Base-by-base conservation (phyloP, 1,140 invertebrate genomes). In the Apis laboriosa region DNA sequence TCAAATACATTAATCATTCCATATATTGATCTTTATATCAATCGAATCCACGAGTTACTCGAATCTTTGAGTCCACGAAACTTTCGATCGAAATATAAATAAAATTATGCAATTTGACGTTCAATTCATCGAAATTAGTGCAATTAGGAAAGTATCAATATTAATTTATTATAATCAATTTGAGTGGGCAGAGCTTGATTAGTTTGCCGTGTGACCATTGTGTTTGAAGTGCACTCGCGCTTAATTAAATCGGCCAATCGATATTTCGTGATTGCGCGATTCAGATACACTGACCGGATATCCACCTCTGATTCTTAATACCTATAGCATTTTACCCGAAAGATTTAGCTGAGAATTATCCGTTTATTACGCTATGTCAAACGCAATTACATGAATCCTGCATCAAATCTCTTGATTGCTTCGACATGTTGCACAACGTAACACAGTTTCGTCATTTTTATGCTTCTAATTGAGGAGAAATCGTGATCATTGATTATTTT, bases 141-240 rank as follows among this genome's bases (percentile, higher is more conserved):
- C 15, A 82, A 68, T 82, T 82, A 82, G 74, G 80, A 77, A 77
- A 77, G 56, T 70, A 82, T 82, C 64, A 55, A 82, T 82, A 82
- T 82, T 82, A 82, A 82, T 82, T 82, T 77, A 82, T 82, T 77
- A 68, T 77, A 68, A 77, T 68, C 66, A 70, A 77, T 82, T 82
- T 70, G 61, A 82, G 77, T 70, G 74, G 73, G 61, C 64, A 77
- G 64, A 11, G 55, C 24, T 61, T 81, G 55, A 81, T 81, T 76
- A 77, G 80, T 77, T 77, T 77, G 64, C 64, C n/a, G 49, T 77
- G 43, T 51, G 13, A 3, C 49, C 13, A 56, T 60, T 82, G 64
- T 82, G 74, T 82, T 77, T 82, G 80, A 70, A 77, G 49, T 77
- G 64, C 53, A 66, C 56, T 77, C 80, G 63, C 49, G 80, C 74